Conservation (phyloP, 2,797 vertebrate genomes). For the Carduelis carduelis region DNA sequence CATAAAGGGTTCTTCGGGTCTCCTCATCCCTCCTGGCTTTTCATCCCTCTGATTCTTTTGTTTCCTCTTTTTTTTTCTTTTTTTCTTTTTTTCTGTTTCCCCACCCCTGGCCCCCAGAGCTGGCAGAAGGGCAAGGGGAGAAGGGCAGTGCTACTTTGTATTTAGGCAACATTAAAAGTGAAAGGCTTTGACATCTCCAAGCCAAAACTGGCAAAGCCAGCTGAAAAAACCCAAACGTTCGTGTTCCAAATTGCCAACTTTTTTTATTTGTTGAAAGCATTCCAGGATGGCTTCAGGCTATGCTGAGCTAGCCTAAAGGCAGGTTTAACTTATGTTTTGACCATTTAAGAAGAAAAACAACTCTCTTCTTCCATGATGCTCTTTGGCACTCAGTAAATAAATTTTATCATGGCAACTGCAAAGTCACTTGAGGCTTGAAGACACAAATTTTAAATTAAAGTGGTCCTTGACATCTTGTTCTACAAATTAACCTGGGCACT, state of each 20-base stretch:
- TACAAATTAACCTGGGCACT: background rate
- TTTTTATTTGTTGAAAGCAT: background rate
- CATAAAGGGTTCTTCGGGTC: background rate
- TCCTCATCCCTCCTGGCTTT: background rate
- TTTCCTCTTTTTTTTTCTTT: background rate
- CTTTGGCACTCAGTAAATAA: background rate
- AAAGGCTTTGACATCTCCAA: background rate
- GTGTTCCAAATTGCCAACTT: background rate
- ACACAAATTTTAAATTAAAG: background rate
- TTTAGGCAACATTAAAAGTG: background rate
- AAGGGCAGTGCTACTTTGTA: background rate
- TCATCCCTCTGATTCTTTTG: background rate
- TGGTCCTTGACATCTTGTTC: background rate
- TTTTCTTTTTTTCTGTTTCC: background rate
- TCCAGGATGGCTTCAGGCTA: background rate
- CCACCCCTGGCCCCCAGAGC: accelerated
- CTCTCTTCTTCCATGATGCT: background rate
- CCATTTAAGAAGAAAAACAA: background rate
- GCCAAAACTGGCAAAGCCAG: background rate
- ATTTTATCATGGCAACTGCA: background rate
- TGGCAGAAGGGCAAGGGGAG: background rate
- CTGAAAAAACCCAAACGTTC: background rate
- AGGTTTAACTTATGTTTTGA: background rate
- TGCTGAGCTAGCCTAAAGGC: background rate
- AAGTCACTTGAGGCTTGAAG: background rate